These are phyloP conservation scores for Sialis fuliginosa DNA, from an alignment of 2,888 invertebrate species.

Conservation along the genomic window DNA sequence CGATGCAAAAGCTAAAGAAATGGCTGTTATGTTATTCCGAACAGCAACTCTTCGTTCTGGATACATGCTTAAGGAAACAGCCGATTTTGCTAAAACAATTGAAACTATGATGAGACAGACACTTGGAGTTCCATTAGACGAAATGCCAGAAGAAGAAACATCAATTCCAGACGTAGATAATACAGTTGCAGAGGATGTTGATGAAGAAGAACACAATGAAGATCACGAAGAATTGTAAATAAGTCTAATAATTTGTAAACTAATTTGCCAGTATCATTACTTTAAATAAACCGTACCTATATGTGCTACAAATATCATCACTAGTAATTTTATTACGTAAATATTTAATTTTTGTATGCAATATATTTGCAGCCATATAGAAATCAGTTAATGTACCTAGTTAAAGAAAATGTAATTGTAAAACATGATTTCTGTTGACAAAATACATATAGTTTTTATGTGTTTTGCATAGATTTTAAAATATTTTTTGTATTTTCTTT, in stretches of 20 bases:
- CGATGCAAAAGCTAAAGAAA: constrained; percentile 62
- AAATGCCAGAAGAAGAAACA: constrained; percentile 31
- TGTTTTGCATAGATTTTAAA: too few species aligned
- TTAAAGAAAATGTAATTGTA: too few species aligned
- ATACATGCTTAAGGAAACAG: constrained; percentile 74
- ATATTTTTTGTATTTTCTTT: too few species aligned
- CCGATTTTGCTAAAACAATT: constrained; percentile 77
- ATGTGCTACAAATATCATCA: neutral
- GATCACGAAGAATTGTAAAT: constrained; percentile 43
- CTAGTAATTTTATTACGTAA: neutral
- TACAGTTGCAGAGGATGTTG: constrained; percentile 22
- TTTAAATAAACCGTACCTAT: neutral
- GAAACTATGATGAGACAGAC: constrained; percentile 75
- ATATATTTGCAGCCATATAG: neutral
- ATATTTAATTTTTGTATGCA: neutral
- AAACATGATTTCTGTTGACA: too few species aligned
- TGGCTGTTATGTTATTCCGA: constrained; percentile 78
- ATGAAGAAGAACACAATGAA: constrained; percentile 20
- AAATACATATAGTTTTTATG: too few species aligned
- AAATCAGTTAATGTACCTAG: too few species aligned
- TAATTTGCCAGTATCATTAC: neutral
- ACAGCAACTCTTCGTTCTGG: constrained; percentile 89
- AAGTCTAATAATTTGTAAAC: neutral
- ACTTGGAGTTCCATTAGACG: constrained; percentile 61
- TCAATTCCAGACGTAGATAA: constrained; percentile 26